Base-by-base conservation (phyloP, 2,888 invertebrate genomes). In the Polyommatus icarus region DNA sequence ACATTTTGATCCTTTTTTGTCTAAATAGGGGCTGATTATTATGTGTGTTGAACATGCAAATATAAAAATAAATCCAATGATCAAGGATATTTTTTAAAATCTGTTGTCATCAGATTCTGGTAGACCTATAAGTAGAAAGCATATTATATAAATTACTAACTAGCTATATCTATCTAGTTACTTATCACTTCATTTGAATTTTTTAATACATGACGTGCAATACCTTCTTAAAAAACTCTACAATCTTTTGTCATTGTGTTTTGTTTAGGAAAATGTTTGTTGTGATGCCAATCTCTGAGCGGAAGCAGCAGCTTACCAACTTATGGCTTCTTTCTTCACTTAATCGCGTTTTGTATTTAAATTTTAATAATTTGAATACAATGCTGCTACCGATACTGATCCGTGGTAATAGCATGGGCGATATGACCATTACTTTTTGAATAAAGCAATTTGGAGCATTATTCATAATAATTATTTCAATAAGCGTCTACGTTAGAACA, bases 271-370 rank as follows among this genome's bases (percentile, higher is more conserved):
- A 67, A 24, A 67, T 5, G 67, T 67, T 61, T 76, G 76, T 1
- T 67, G 46, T 12, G 84, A 92, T 92, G 90, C 87, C 88, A 91
- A 92, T 93, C 92, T 87, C 75, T 61, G 78, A 80, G 80, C 88
- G 89, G 90, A 89, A 88, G 89, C 87, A 86, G 84, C 87, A 84
- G 87, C 91, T 92, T 91, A 91, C 87, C 87, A 84, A 87, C 91
- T 92, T 82, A 81, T 79, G 85, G 84, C 85, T 83, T 83, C 86
- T 88, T 87, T 91, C 90, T 91, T 91, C 92, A 93, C 90, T 91
- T 93, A 93, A 93, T 93, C 93, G 92, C 89, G 89, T 88, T 89
- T 93, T 93, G 92, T 94, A 94, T 94, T 94, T 90, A 94, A 94
- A 94, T 94, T 87, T 86, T 83, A 83, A 86, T 85, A 84, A 93